Conservation (phyloP, 2,797 vertebrate species). For the Phoeniculus purpureus region DNA sequence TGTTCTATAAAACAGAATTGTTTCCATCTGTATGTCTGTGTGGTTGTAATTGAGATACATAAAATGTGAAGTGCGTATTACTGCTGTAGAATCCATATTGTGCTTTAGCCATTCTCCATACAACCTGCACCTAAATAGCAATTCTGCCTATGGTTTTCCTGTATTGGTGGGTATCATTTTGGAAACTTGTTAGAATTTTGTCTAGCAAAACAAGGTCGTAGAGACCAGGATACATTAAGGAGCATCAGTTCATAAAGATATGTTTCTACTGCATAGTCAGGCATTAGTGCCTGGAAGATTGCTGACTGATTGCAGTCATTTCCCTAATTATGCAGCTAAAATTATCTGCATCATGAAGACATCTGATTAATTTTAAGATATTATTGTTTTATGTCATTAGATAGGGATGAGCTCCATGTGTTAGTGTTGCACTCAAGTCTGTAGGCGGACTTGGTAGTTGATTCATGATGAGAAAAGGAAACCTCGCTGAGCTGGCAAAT, state of each 20-base stretch:
- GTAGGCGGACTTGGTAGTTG: background rate
- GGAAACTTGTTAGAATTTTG: background rate
- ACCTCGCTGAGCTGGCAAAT: background rate
- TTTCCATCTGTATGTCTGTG: background rate
- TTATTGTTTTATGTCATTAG: slow-evolving; percentile 5
- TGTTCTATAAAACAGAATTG: background rate
- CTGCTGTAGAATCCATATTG: background rate
- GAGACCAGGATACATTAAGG: background rate
- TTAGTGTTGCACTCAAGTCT: background rate
- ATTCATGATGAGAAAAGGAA: background rate
- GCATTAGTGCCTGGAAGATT: background rate
- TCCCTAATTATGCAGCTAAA: slow-evolving; percentile 27
- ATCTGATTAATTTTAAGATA: slow-evolving; percentile 30
- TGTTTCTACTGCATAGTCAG: background rate
- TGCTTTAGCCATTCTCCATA: background rate
- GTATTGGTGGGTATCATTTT: background rate
- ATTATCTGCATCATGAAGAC: background rate
- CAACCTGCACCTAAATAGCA: background rate
- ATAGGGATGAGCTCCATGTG: background rate
- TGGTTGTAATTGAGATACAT: background rate
- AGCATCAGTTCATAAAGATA: background rate
- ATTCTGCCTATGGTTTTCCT: background rate
- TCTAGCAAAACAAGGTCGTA: background rate
- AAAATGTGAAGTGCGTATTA: background rate
- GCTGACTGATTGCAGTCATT: slow-evolving; percentile 16